Percentiles rank a stretch among this genome's conserved stretches.
phyloP scores from a whole-genome alignment of 2,888 invertebrate species.

The Sesamia inferens region DNA sequence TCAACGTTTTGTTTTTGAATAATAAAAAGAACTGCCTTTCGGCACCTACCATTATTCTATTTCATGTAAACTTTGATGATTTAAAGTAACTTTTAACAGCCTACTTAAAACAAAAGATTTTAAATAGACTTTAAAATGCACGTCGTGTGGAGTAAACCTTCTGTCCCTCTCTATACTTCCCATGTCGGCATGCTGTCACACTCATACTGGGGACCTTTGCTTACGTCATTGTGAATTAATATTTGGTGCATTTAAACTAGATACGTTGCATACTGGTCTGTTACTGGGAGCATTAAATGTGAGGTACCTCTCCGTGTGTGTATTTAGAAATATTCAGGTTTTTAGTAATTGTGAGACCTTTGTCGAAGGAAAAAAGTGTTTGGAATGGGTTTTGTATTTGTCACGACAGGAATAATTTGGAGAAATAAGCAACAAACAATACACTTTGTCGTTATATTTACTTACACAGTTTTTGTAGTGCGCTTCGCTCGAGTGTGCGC shows the following conservation, averaged over 20 bases:
- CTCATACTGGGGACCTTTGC: conserved; percentile 36
- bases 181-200: conserved; percentile 39
- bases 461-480: no score
- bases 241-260: conserved; percentile 46
- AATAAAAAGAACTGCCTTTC: no score
- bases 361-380: no score
- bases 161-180: background rate
- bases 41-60: no score
- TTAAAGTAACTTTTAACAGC: background rate
- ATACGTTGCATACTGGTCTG: conserved; percentile 14
- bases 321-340: background rate
- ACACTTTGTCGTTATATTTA: background rate
- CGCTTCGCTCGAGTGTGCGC: no score
- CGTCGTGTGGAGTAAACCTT: conserved; percentile 6
- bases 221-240: conserved; percentile 52
- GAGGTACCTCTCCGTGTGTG: background rate
- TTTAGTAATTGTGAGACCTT: background rate
- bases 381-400: background rate
- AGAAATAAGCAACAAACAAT: background rate
- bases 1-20: no score
- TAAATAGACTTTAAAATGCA: background rate
- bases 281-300: background rate
- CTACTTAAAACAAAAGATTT: background rate
- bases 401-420: background rate
- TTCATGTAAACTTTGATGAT: background rate